Percentiles rank a stretch among this genome's conserved stretches.
Evolutionary conservation across 2,888 invertebrate species (phyloP).

Genomic region (Lottia gigantea): DNA sequence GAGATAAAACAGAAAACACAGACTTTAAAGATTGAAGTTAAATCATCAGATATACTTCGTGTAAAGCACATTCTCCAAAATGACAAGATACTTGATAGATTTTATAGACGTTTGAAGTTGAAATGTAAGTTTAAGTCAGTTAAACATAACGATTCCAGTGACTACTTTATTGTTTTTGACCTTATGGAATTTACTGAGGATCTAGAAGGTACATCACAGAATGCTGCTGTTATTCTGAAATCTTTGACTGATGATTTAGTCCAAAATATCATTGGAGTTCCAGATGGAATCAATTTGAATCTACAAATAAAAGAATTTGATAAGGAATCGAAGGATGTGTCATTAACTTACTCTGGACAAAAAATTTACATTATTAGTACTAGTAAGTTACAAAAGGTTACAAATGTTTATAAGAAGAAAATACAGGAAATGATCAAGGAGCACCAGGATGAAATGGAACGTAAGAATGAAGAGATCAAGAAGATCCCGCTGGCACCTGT

Average conservation of each 20-base stretch:
- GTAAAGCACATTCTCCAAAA: too few relatives aligned
- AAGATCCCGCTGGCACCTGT: not conserved
- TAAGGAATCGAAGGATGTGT: not conserved
- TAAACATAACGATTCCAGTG: not conserved
- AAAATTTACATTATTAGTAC: not conserved
- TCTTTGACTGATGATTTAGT: not conserved
- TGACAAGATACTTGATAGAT: too few relatives aligned
- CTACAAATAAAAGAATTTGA: not conserved
- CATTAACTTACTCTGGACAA: not conserved
- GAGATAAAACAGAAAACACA: too few relatives aligned
- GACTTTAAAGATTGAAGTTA: too few relatives aligned
- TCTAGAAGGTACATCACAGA: not conserved
- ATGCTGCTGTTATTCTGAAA: not conserved
- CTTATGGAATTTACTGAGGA: not conserved
- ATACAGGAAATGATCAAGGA: not conserved
- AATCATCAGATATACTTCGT: too few relatives aligned
- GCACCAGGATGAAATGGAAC: not conserved
- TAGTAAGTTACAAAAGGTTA: not conserved
- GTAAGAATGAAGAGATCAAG: not conserved
- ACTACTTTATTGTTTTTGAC: not conserved
- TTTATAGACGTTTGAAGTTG: too few relatives aligned
- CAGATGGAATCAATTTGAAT: not conserved
- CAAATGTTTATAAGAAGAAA: not conserved
- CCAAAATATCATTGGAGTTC: not conserved
- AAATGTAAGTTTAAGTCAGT: not conserved